Evolutionary conservation across 2,888 invertebrate species (phyloP), one percentile per base, ranked within the genome.

Genomic region (Rotaria magnacalcarata): DNA sequence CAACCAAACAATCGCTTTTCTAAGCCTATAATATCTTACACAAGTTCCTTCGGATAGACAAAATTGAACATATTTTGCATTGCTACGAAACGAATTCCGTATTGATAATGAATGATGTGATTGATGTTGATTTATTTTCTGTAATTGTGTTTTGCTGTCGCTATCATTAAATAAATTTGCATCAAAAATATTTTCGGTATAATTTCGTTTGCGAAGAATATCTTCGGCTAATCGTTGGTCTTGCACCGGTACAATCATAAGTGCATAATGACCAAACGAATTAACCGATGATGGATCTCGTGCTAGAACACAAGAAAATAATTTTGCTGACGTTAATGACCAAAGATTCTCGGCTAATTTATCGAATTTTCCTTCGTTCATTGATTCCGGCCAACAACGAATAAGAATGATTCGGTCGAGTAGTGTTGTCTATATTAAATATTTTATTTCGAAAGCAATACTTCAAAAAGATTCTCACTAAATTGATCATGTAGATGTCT

Each of bases 301-400:
- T 24, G 75, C 75, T 1, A 75, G 14, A 43, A 75, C 75, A 75
- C 75, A 75, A 16, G 43, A 75, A 75, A 75, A 75, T 43, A 75
- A 47, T 75, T 75, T 75, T 4, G 43, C 24, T 47, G 75, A 75
- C 47, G 75, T 24, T 24, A 75, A 43, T 24, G 47, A 75, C 75
- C 75, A 75, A 43, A 75, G 47, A 75, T 75, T 75, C 8, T 75
- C 75, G 0, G 75, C 75, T 75, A 75, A 75, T 47, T 75, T 75
- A 43, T 75, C 75, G 24, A 75, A 47, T 47, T 43, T 75, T 75
- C 67, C 67, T 34, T 67, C 67, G 16, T 75, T 41, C 7, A 0
- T 75, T 10, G 41, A 41, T 41, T 75, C 75, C 8, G 75, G 47
- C 75, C 75, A 75, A 75, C 75, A 75, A 43, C 75, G 41, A 24